A percentile compares a stretch with the other conserved stretches of the same genome.
Evolutionary conservation across 1,140 invertebrate genomes (phyloP).

Genomic region (Anastatus disparis): DNA sequence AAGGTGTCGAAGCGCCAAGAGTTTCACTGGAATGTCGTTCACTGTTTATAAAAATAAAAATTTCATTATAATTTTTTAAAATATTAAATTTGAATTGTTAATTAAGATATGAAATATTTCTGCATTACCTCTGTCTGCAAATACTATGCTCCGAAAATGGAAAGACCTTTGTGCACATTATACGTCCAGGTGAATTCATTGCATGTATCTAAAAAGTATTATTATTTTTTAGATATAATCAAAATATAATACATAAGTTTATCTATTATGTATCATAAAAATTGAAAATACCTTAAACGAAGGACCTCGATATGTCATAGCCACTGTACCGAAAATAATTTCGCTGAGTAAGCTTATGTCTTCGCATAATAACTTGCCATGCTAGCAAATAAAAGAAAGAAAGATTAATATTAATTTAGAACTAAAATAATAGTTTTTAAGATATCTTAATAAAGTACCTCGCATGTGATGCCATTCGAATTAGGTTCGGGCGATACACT

Average conservation of each 20-base stretch:
- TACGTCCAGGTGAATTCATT: conserved; percentile 75
- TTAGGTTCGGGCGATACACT: not conserved
- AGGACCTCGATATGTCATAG: conserved; percentile 85
- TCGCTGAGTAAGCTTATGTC: conserved; percentile 83
- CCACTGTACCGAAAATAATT: conserved; percentile 90
- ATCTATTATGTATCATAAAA: too few species aligned
- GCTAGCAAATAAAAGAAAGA: conserved; percentile 29
- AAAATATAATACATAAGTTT: too few species aligned
- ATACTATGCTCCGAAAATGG: conserved; percentile 65
- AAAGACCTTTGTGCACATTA: conserved; percentile 83
- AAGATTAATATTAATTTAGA: too few species aligned
- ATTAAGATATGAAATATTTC: not conserved
- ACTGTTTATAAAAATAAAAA: conserved; percentile 44
- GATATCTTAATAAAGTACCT: conserved; percentile 42
- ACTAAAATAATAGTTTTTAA: too few species aligned
- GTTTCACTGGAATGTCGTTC: conserved; percentile 55
- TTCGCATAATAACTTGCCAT: conserved; percentile 62
- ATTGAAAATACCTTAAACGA: conserved; percentile 76
- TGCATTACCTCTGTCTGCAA: conserved; percentile 55
- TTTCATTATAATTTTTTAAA: not conserved
- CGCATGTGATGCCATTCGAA: conserved; percentile 19
- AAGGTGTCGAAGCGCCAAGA: conserved; percentile 49
- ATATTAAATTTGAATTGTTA: conserved; percentile 2
- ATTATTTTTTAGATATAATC: not conserved
- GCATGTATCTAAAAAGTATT: conserved; percentile 70